A percentile compares a stretch with the other conserved stretches of the same genome.
Conservation (phyloP, 2,888 invertebrate species). For the Pammene aurita region DNA sequence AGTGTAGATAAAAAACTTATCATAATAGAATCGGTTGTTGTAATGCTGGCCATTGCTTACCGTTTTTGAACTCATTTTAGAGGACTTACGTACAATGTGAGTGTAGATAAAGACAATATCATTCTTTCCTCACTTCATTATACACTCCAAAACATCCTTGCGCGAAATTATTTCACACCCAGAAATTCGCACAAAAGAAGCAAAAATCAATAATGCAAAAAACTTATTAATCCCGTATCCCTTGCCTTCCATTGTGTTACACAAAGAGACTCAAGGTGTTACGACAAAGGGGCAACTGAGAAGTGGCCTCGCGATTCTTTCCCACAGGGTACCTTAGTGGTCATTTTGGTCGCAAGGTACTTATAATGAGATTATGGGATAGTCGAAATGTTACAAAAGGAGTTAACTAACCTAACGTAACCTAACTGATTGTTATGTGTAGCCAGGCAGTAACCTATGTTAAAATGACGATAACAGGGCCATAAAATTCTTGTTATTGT, state of each 20-base stretch:
- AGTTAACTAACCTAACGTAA: too few relatives aligned
- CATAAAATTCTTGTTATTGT: too few relatives aligned
- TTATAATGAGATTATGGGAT: conserved; percentile 7
- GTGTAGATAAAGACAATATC: background rate
- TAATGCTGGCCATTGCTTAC: too few relatives aligned
- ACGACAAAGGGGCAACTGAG: conserved; percentile 67
- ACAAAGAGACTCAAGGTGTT: conserved; percentile 68
- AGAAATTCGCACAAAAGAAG: conserved; percentile 7
- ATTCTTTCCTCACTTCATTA: background rate
- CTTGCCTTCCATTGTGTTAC: conserved; percentile 58
- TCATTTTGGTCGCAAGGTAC: conserved; percentile 14
- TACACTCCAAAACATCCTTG: background rate
- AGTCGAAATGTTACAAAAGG: background rate
- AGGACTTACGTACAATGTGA: too few relatives aligned
- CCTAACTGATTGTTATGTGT: too few relatives aligned
- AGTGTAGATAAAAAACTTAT: too few relatives aligned
- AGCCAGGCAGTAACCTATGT: too few relatives aligned
- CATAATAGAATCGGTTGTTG: too few relatives aligned
- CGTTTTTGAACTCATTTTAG: too few relatives aligned
- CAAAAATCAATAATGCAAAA: conserved; percentile 35
- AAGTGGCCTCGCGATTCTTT: conserved; percentile 58
- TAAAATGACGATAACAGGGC: too few relatives aligned
- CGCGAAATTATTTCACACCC: conserved; percentile 7
- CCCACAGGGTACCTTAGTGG: conserved; percentile 52
- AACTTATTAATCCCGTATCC: conserved; percentile 55